Evolutionary conservation across 2,888 invertebrate species (phyloP).

Genomic region (Beris chalybata): DNA sequence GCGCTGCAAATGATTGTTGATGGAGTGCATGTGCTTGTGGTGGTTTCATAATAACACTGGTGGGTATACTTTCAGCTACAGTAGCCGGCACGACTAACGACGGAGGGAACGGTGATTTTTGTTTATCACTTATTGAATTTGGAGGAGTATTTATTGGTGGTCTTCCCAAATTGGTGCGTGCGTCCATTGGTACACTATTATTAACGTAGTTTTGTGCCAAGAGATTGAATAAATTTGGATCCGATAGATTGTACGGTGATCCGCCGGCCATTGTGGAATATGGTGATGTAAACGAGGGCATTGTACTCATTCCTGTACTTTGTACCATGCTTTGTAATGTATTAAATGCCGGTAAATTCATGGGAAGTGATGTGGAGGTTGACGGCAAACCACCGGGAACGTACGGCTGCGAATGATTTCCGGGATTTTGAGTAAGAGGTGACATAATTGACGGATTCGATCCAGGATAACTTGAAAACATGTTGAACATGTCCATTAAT

Average conservation of each 20-base stretch:
- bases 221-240: neutral
- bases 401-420: slow-evolving; percentile 8
- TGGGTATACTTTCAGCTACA: slow-evolving; percentile 31
- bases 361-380: slow-evolving; percentile 2
- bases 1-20: too few relatives aligned
- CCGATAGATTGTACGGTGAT: neutral
- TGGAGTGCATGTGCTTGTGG: slow-evolving; percentile 10
- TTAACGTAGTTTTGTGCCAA: slow-evolving; percentile 5
- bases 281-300: slow-evolving; percentile 22
- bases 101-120: slow-evolving; percentile 17
- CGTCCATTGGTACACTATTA: slow-evolving; percentile 14
- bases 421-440: too few relatives aligned
- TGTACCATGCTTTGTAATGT: slow-evolving; percentile 15
- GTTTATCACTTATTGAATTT: neutral
- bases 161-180: neutral
- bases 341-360: slow-evolving; percentile 29
- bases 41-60: slow-evolving; percentile 37
- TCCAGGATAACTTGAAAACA: slow-evolving; percentile 31
- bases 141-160: neutral
- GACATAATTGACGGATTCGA: neutral
- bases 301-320: slow-evolving; percentile 21
- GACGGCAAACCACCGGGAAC: slow-evolving; percentile 18
- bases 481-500: slow-evolving; percentile 33
- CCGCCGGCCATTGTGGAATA: slow-evolving; percentile 13
- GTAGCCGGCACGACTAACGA: slow-evolving; percentile 11